phyloP scores from a whole-genome alignment of 2,113 vertebrate genomes.

The Sclerurus mexicanus region DNA sequence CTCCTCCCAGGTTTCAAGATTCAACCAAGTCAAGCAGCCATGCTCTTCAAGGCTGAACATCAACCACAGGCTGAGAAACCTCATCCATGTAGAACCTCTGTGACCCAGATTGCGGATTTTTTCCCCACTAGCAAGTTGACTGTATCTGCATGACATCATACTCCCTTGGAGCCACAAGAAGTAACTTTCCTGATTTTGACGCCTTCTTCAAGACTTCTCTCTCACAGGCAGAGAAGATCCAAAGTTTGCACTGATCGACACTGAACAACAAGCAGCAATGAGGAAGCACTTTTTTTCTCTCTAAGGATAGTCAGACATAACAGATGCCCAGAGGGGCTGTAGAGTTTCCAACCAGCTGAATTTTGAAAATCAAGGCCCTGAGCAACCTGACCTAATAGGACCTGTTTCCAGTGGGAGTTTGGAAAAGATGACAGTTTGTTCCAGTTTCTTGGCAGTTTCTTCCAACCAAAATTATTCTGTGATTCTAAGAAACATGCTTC shows the following conservation, averaged over 20 bases:
- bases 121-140: rapidly evolving
- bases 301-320: background rate
- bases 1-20: background rate
- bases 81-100: background rate
- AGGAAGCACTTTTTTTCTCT: background rate
- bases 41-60: background rate
- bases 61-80: background rate
- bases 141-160: background rate
- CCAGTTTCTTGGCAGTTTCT: background rate
- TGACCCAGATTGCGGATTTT: background rate
- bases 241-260: rapidly evolving
- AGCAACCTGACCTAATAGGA: background rate
- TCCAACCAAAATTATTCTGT: background rate
- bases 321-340: background rate
- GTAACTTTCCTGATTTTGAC: background rate
- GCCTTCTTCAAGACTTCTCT: background rate
- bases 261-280: background rate
- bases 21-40: background rate
- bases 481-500: background rate
- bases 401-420: background rate
- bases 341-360: background rate
- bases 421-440: background rate
- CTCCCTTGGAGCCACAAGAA: background rate
- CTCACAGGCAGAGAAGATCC: background rate
- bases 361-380: background rate